These are phyloP conservation scores for Leucophenga maculata DNA, from an alignment of 2,888 invertebrate species.

Conservation along the genomic window DNA sequence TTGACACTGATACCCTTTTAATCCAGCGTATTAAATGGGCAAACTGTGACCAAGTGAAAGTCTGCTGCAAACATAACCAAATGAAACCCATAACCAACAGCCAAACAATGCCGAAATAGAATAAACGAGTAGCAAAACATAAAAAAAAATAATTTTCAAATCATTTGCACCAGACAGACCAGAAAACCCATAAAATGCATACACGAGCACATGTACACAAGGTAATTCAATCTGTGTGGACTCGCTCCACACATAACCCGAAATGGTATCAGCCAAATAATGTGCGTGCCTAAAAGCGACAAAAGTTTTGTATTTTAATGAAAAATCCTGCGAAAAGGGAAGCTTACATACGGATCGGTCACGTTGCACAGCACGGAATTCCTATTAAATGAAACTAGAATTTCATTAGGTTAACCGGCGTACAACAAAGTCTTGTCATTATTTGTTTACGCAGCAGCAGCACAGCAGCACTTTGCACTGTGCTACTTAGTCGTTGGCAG, in stretches of 20 bases:
- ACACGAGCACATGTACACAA: background rate
- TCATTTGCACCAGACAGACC: background rate
- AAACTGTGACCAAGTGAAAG: too few species aligned
- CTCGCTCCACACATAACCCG: too few species aligned
- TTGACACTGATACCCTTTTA: too few species aligned
- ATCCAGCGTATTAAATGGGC: too few species aligned
- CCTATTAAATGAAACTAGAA: background rate
- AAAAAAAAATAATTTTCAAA: background rate
- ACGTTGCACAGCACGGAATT: conserved; percentile 1
- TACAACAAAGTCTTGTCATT: background rate
- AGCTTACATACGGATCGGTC: background rate
- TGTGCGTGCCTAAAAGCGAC: too few species aligned
- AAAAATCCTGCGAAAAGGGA: background rate
- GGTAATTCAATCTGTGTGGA: background rate
- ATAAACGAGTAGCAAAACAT: background rate
- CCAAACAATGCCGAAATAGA: too few species aligned
- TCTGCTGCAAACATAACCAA: too few species aligned
- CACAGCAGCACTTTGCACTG: background rate
- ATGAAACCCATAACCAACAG: too few species aligned
- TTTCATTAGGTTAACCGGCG: conserved; percentile 3
- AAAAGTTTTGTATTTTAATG: background rate
- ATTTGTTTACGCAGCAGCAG: background rate
- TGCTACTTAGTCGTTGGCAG: background rate
- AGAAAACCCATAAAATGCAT: background rate
- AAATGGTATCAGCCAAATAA: too few species aligned